Percentiles rank a stretch among this genome's conserved stretches.
phyloP scores from a whole-genome alignment of 2,113 vertebrate species.

The Tetraodon nigroviridis region DNA sequence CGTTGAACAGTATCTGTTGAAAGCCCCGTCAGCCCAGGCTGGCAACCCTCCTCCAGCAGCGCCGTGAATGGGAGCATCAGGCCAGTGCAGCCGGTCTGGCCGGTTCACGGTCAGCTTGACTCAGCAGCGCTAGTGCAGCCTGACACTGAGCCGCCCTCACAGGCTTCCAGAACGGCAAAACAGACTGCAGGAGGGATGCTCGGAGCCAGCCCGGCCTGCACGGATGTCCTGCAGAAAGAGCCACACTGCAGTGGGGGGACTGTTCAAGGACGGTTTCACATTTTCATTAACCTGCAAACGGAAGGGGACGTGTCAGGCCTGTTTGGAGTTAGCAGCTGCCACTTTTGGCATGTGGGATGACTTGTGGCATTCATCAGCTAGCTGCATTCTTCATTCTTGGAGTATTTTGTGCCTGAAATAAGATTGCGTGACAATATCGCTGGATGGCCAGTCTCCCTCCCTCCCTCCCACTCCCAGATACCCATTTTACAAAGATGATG shows the following conservation, averaged over 20 bases:
- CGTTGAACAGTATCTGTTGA: background rate
- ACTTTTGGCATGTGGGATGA: background rate
- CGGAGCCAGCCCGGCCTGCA: conserved; percentile 20
- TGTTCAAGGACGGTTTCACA: conserved; percentile 50
- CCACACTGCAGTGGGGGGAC: background rate
- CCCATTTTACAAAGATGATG: too few relatives aligned
- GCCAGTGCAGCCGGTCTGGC: conserved; percentile 23
- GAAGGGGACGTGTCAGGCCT: conserved; percentile 2
- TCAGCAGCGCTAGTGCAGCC: conserved; percentile 35
- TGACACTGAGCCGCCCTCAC: conserved; percentile 61
- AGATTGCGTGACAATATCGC: too few relatives aligned
- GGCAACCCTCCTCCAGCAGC: conserved; percentile 12
- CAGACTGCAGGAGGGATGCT: conserved; percentile 44
- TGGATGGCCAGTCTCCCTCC: too few relatives aligned
- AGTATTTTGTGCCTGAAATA: too few relatives aligned
- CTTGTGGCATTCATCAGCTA: too few relatives aligned
- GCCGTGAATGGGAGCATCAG: conserved; percentile 12
- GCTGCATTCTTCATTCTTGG: too few relatives aligned
- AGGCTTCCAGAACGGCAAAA: conserved; percentile 44
- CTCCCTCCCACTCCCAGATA: too few relatives aligned
- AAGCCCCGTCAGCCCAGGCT: conserved; percentile 12
- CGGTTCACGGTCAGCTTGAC: conserved; percentile 51
- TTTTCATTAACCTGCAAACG: conserved; percentile 39
- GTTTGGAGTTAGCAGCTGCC: background rate
- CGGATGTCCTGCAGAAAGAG: conserved; percentile 16